Conservation (phyloP, 2,113 vertebrate genomes). For the Propithecus coquereli region DNA sequence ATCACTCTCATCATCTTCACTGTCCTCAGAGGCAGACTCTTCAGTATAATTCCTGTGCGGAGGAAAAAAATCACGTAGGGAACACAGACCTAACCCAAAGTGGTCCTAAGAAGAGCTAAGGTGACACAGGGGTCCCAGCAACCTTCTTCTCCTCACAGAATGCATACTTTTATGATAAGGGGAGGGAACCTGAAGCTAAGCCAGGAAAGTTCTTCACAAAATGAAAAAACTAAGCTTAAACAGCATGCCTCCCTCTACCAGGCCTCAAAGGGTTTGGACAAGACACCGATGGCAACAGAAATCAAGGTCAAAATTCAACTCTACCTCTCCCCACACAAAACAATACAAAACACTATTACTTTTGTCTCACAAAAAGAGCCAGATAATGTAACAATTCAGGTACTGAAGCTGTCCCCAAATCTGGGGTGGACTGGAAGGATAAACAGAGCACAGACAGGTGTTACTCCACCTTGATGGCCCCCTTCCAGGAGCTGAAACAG, state of each 20-base stretch:
- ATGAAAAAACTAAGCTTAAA: not conserved
- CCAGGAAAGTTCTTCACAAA: not conserved
- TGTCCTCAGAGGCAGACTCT: slow-evolving; percentile 90
- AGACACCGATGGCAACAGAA: not conserved
- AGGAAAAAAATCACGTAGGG: not conserved
- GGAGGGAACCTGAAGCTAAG: not conserved
- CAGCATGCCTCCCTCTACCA: not conserved
- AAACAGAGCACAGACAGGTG: slow-evolving; percentile 68
- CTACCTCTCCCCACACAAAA: not conserved
- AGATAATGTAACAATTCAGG: slow-evolving; percentile 5
- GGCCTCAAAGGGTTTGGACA: not conserved
- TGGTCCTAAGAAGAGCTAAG: not conserved
- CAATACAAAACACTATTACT: not conserved
- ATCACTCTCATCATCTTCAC: slow-evolving; percentile 86
- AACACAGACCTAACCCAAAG: not conserved
- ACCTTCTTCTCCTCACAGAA: not conserved
- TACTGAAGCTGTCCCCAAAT: not conserved
- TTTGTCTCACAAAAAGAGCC: slow-evolving; percentile 1
- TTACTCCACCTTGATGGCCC: slow-evolving; percentile 69
- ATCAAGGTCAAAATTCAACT: not conserved
- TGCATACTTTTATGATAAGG: not conserved
- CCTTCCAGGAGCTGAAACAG: slow-evolving; percentile 72
- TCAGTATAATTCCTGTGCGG: slow-evolving; percentile 91
- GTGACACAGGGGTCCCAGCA: not conserved
- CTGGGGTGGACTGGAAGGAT: not conserved